Evolutionary conservation across 1,140 invertebrate genomes (phyloP).

Genomic region (Caenorhabditis inopinata): DNA sequence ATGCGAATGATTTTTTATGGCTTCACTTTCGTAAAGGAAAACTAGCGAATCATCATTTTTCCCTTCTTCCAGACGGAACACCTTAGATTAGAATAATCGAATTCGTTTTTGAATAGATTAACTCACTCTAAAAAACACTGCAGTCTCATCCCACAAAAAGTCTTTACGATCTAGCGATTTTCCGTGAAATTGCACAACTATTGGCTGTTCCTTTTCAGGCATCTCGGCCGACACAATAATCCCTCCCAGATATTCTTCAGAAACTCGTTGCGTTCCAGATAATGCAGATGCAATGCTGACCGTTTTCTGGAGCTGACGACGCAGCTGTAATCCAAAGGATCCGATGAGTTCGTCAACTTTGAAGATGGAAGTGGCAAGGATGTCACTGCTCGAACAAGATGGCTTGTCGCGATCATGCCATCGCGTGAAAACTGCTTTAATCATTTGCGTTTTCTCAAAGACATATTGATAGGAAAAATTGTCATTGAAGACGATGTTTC

Average conservation of each 20-base stretch:
- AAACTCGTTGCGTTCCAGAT: background rate
- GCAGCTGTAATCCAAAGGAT: slow-evolving; percentile 39
- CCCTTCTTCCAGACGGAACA: slow-evolving; percentile 41
- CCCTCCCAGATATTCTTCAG: slow-evolving; percentile 23
- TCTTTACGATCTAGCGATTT: slow-evolving; percentile 37
- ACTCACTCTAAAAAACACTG: slow-evolving; percentile 41
- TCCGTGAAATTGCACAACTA: slow-evolving; percentile 41
- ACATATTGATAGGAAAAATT: slow-evolving; percentile 39
- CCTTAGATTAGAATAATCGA: background rate
- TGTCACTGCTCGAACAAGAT: slow-evolving; percentile 12
- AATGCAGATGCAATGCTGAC: slow-evolving; percentile 21
- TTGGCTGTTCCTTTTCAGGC: slow-evolving; percentile 41
- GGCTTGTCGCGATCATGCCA: background rate
- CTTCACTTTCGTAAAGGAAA: slow-evolving; percentile 37
- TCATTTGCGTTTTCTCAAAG: slow-evolving; percentile 42
- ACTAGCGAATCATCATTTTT: slow-evolving; percentile 31
- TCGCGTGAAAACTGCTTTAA: slow-evolving; percentile 3
- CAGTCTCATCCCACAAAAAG: slow-evolving; percentile 44
- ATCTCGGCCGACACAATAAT: slow-evolving; percentile 22
- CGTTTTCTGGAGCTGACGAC: slow-evolving; percentile 12
- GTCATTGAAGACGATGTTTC: slow-evolving; percentile 22
- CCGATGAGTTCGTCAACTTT: slow-evolving; percentile 44
- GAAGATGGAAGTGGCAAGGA: slow-evolving; percentile 26
- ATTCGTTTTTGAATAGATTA: background rate
- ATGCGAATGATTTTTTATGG: slow-evolving; percentile 45